Evolutionary conservation across 2,113 vertebrate genomes (phyloP), one percentile per base, ranked within the genome.

Genomic region (Tetrao urogallus): DNA sequence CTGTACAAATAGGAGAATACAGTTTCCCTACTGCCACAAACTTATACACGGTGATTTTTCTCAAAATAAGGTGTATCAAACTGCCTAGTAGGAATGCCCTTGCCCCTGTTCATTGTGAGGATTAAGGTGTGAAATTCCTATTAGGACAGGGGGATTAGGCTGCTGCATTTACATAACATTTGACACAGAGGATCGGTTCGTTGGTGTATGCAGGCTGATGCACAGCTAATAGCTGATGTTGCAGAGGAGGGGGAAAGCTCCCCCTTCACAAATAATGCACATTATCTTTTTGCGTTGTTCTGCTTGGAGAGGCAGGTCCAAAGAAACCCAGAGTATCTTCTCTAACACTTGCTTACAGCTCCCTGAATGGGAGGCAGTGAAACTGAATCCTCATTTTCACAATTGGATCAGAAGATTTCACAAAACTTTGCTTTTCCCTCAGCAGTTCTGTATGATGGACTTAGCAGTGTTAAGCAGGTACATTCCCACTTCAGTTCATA

Each of bases 71-170:
- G 48, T 4, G 58, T 65, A 13, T 73, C 79, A 24, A 86, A 71
- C 25, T 91, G 79, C 64, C 92, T 65, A 8, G 45, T 20, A 58
- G 74, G 56, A 87, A 71, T 2, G 65, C n/a, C 72, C 84, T 57
- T 88, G 69, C 77, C 75, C 79, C 76, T 21, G 43, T 82, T 74
- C 80, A 67, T 3, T 77, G 82, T 0, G 5, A 83, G 88, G 72
- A 96, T 86, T 92, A 84, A 93, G 92, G 92, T 93, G 90, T 95
- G 93, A 96, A 95, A 96, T 95, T 95, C 86, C 72, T 92, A 28
- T 92, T 88, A 92, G 65, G 71, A 65, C 64, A n/a, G 82, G 78
- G 83, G 89, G 91, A 95, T 96, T 92, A 94, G 67, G 64, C 69
- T 77, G 42, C 5, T 89, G 67, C 70, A 96, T 95, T 94, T 95